Conservation (phyloP, 1,140 invertebrate species). For the Drosophila mayri region DNA sequence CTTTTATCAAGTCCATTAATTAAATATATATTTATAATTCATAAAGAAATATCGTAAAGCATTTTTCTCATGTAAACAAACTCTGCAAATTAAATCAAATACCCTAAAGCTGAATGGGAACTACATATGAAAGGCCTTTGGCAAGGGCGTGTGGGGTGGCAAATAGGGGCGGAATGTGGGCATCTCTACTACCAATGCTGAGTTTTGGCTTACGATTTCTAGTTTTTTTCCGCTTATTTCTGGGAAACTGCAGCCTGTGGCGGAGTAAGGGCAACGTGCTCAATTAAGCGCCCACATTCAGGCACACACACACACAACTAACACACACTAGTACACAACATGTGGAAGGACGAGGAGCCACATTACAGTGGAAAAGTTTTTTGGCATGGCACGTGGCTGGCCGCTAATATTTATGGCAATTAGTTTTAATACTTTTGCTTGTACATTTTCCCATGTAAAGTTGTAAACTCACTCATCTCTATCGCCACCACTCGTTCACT, state of each 20-base stretch:
- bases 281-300: slow-evolving; percentile 65
- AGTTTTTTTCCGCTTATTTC: slow-evolving; percentile 25
- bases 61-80: neutral
- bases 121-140: neutral
- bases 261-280: slow-evolving; percentile 64
- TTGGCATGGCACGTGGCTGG: slow-evolving; percentile 68
- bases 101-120: slow-evolving; percentile 9
- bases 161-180: neutral
- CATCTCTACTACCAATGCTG: slow-evolving; percentile 18
- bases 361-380: slow-evolving; percentile 57
- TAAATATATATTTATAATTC: too few species aligned
- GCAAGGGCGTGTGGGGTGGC: neutral
- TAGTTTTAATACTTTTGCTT: slow-evolving; percentile 82
- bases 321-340: slow-evolving; percentile 13
- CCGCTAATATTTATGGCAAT: slow-evolving; percentile 81
- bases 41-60: too few species aligned
- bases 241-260: slow-evolving; percentile 52
- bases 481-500: slow-evolving; percentile 3
- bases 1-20: too few species aligned
- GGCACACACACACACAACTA: slow-evolving; percentile 2
- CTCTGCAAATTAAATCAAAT: slow-evolving; percentile 30
- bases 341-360: slow-evolving; percentile 6
- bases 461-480: slow-evolving; percentile 48
- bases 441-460: slow-evolving; percentile 70
- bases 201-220: slow-evolving; percentile 51